These are phyloP conservation scores for Sarcophaga rosellei DNA, from an alignment of 2,888 invertebrate genomes.

Conservation along the genomic window DNA sequence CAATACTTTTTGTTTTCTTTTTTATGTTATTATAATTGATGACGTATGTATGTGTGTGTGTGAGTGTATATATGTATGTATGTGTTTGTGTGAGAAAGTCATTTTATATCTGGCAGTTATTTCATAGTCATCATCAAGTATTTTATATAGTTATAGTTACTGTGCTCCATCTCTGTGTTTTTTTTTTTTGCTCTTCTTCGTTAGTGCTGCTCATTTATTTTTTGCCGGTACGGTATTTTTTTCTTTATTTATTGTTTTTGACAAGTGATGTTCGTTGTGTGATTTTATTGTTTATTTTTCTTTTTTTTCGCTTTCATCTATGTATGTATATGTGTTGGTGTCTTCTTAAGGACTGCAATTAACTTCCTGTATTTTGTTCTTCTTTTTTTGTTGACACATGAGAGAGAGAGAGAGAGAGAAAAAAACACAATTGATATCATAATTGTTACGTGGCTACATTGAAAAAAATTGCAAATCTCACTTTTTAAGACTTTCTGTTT, in stretches of 20 bases:
- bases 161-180: not conserved
- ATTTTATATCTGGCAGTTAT: slow-evolving; percentile 51
- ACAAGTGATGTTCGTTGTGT: slow-evolving; percentile 41
- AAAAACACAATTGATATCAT: not conserved
- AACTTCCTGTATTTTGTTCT: slow-evolving; percentile 32
- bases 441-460: no score
- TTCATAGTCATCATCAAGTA: slow-evolving; percentile 50
- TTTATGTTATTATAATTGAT: not conserved
- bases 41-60: not conserved
- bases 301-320: not conserved
- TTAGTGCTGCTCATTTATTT: slow-evolving; percentile 17
- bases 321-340: not conserved
- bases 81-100: slow-evolving; percentile 17
- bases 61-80: not conserved
- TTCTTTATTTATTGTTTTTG: slow-evolving; percentile 32
- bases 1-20: not conserved
- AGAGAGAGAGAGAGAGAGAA: not conserved
- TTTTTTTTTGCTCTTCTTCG: slow-evolving; percentile 2
- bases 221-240: not conserved
- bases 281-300: not conserved
- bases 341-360: slow-evolving; percentile 38
- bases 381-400: not conserved
- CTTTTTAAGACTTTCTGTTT: no score
- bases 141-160: slow-evolving; percentile 46
- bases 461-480: no score